phyloP scores from a whole-genome alignment of 2,113 vertebrate genomes.

The Polyodon spathula region DNA sequence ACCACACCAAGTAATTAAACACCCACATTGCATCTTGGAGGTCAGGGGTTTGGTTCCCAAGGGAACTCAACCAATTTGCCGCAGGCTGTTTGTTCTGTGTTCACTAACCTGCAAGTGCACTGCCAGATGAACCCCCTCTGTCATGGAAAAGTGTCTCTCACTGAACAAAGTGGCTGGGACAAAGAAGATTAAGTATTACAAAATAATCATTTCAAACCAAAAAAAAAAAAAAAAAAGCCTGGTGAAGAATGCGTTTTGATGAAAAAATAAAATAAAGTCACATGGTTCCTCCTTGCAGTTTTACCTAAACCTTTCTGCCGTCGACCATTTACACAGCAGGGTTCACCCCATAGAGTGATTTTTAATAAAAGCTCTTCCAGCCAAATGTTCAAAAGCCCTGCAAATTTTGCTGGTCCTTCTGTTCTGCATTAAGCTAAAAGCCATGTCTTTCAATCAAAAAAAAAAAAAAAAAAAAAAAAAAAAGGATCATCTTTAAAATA shows the following conservation, averaged over 20 bases:
- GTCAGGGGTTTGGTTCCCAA: neutral
- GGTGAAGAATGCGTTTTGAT: too few relatives aligned
- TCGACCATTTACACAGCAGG: slow-evolving; percentile 23
- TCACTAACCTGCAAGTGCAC: too few relatives aligned
- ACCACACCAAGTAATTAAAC: slow-evolving; percentile 6
- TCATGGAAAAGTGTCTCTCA: neutral
- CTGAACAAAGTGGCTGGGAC: neutral
- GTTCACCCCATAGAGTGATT: slow-evolving; percentile 40
- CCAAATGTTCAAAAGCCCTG: slow-evolving; percentile 53
- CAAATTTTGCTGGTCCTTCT: slow-evolving; percentile 49
- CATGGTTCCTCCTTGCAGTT: slow-evolving; percentile 42
- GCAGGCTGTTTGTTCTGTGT: slow-evolving; percentile 4
- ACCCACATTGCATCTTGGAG: slow-evolving; percentile 6
- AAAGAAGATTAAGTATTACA: neutral
- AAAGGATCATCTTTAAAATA: slow-evolving; percentile 17
- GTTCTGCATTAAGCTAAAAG: slow-evolving; percentile 32
- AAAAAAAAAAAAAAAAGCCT: neutral
- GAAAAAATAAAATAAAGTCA: neutral
- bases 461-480: slow-evolving; percentile 6
- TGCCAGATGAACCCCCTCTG: neutral
- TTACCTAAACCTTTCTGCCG: slow-evolving; percentile 28
- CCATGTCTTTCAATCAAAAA: slow-evolving; percentile 22
- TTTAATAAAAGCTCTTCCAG: slow-evolving; percentile 48
- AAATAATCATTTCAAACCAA: neutral
- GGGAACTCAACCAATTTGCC: neutral